Evolutionary conservation across 2,888 invertebrate genomes (phyloP).

Genomic region (Muschampia plurimacula): DNA sequence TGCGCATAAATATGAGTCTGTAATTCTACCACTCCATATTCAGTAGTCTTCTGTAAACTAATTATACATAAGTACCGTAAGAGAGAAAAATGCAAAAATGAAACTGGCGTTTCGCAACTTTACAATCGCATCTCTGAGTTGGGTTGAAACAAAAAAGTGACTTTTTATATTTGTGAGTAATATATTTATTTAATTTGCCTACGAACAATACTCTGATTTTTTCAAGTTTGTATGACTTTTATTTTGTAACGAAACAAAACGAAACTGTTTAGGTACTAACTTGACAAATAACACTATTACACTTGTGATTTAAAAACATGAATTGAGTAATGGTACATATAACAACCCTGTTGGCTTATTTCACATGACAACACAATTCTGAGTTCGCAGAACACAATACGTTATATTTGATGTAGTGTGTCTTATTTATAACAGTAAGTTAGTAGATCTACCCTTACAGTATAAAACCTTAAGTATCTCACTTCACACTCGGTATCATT

Average conservation of each 20-base stretch:
- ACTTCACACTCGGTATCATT: slow-evolving; percentile 1
- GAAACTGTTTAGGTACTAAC: background rate
- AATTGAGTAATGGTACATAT: too few relatives aligned
- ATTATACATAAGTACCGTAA: background rate
- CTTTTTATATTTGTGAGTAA: background rate
- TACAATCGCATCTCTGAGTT: background rate
- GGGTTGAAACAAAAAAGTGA: background rate
- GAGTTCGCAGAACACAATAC: too few relatives aligned
- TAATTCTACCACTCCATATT: background rate
- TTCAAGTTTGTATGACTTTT: background rate
- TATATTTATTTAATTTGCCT: too few relatives aligned
- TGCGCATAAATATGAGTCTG: background rate
- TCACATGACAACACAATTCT: too few relatives aligned
- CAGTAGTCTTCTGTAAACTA: background rate
- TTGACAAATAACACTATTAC: too few relatives aligned
- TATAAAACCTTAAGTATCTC: background rate
- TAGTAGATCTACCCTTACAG: background rate
- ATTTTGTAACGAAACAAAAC: background rate
- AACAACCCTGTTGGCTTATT: too few relatives aligned
- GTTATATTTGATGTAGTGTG: too few relatives aligned
- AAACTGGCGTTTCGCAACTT: slow-evolving; percentile 1
- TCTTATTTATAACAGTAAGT: too few relatives aligned
- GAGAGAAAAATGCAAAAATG: background rate
- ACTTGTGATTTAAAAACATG: too few relatives aligned
- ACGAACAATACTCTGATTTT: background rate